These are phyloP conservation scores for Ophion costatus DNA, from an alignment of 2,888 invertebrate species.

Conservation along the genomic window DNA sequence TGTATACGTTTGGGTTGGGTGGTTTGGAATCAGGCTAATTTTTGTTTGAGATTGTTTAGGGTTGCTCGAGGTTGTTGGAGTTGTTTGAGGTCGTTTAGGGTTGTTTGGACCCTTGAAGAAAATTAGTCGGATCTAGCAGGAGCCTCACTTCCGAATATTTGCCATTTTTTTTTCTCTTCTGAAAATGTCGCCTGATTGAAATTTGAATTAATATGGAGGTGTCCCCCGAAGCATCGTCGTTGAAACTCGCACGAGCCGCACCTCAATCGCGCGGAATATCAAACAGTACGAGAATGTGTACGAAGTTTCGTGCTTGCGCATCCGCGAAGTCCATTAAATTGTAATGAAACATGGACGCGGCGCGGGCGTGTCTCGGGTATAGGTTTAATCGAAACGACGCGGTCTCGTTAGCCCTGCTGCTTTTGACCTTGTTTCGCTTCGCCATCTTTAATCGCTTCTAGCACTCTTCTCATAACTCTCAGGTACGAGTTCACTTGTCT, in stretches of 20 bases:
- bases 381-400: constrained; percentile 4
- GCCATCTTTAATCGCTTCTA: constrained; percentile 43
- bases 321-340: not conserved
- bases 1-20: too few relatives aligned
- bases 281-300: constrained; percentile 5
- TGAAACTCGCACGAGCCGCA: not conserved
- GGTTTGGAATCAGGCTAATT: too few relatives aligned
- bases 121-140: too few relatives aligned
- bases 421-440: constrained; percentile 42
- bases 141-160: too few relatives aligned
- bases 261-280: not conserved
- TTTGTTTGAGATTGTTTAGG: too few relatives aligned
- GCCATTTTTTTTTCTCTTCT: too few relatives aligned
- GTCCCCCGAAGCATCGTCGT: not conserved
- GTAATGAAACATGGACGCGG: not conserved
- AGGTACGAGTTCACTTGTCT: constrained; percentile 30
- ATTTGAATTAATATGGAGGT: too few relatives aligned
- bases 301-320: not conserved
- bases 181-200: too few relatives aligned
- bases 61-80: too few relatives aligned
- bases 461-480: constrained; percentile 19
- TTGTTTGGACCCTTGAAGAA: too few relatives aligned
- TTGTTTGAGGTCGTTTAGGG: too few relatives aligned
- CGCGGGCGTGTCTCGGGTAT: not conserved
- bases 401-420: constrained; percentile 13